A percentile compares a stretch with the other conserved stretches of the same genome.
phyloP scores from a whole-genome alignment of 2,113 vertebrate genomes.

The Serilophus lunatus region DNA sequence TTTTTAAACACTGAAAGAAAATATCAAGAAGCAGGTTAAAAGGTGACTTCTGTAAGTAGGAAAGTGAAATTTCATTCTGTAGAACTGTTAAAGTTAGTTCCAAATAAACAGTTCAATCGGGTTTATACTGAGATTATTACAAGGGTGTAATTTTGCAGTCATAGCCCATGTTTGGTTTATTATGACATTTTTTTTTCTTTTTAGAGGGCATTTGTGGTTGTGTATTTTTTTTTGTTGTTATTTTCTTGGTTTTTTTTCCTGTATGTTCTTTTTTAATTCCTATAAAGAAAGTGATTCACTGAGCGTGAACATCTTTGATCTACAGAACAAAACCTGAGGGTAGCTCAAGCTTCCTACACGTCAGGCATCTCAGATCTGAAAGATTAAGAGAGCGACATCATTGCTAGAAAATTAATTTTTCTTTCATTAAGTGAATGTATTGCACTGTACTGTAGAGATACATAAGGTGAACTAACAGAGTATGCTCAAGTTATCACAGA shows the following conservation, averaged over 20 bases:
- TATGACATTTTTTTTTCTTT: background rate
- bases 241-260: background rate
- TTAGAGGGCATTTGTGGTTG: accelerated
- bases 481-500: too few relatives aligned
- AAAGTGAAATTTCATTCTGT: background rate
- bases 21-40: background rate
- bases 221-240: background rate
- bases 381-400: background rate
- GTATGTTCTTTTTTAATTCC: background rate
- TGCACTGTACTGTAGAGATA: too few relatives aligned
- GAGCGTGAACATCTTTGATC: background rate
- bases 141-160: background rate
- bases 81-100: background rate
- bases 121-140: background rate
- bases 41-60: background rate
- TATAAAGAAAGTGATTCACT: background rate
- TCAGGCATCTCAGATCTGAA: background rate
- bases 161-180: background rate
- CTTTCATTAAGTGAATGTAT: background rate
- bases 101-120: background rate
- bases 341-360: background rate
- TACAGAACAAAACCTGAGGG: background rate
- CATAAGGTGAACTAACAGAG: too few relatives aligned
- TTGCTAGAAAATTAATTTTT: background rate
- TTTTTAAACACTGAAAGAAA: background rate